A percentile compares a stretch with the other conserved stretches of the same genome.
phyloP scores from a whole-genome alignment of 2,113 vertebrate genomes.

The Syngnathus scovelli region DNA sequence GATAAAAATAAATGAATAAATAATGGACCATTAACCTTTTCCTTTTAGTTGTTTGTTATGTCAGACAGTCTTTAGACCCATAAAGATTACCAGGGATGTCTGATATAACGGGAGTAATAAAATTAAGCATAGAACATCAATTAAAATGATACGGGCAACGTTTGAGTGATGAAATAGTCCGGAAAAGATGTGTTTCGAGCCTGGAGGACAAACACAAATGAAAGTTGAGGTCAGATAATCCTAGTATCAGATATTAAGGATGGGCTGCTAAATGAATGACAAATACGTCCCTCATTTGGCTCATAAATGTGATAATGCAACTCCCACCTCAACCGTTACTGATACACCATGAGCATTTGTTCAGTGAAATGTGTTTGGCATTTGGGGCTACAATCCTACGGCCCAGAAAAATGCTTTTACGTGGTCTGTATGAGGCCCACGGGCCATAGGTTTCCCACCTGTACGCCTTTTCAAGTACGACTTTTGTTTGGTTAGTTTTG shows the following conservation, averaged over 20 bases:
- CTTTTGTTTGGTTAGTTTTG: not conserved
- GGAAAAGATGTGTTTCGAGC: no score
- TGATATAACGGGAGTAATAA: no score
- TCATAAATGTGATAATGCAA: not conserved
- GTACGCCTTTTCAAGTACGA: not conserved
- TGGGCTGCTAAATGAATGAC: not conserved
- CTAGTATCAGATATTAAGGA: not conserved
- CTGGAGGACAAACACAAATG: not conserved
- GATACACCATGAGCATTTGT: not conserved
- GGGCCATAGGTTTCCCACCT: not conserved
- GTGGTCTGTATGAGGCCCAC: not conserved
- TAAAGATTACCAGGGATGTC: no score
- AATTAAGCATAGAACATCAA: no score
- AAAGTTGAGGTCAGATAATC: not conserved
- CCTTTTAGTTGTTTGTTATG: no score
- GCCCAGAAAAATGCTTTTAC: not conserved
- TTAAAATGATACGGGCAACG: no score
- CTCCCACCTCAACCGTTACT: not conserved
- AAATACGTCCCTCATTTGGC: not conserved
- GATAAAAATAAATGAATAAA: no score
- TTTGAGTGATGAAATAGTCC: no score
- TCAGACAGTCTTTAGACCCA: no score
- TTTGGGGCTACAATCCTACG: not conserved
- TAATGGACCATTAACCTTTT: no score
- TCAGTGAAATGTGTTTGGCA: not conserved